Evolutionary conservation across 2,888 invertebrate species (phyloP).

Genomic region (Pheosia tremula): DNA sequence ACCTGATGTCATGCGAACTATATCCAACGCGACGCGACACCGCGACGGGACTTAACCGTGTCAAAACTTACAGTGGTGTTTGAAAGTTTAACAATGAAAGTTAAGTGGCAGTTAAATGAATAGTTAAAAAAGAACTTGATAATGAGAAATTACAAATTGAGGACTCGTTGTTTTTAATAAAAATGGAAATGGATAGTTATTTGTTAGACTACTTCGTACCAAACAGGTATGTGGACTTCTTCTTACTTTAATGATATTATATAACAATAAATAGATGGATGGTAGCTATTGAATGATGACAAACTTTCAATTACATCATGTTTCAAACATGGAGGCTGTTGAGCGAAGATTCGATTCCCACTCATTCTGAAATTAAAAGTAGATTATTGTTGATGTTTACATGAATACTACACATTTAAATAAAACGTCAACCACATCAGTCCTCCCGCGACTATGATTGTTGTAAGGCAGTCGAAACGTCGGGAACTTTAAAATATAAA

Average conservation of each 20-base stretch:
- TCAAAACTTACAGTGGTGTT: neutral
- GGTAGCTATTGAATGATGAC: too few relatives aligned
- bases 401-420: too few relatives aligned
- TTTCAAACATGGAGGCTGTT: too few relatives aligned
- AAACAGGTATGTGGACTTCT: slow-evolving; percentile 5
- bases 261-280: neutral
- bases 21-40: slow-evolving; percentile 1
- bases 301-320: too few relatives aligned
- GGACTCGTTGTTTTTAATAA: neutral
- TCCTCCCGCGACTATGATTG: too few relatives aligned
- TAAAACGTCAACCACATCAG: too few relatives aligned
- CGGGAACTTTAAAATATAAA: too few relatives aligned
- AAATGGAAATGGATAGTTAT: slow-evolving; percentile 7
- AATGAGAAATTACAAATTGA: neutral
- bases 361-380: too few relatives aligned
- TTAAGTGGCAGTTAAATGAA: neutral
- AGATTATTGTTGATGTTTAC: too few relatives aligned
- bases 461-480: too few relatives aligned
- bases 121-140: neutral
- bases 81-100: neutral
- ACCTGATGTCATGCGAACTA: neutral
- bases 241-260: neutral
- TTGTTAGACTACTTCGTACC: slow-evolving; percentile 9
- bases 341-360: too few relatives aligned
- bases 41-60: slow-evolving; percentile 5